phyloP scores from a whole-genome alignment of 2,797 vertebrate species.

The Pipistrellus nathusii region DNA sequence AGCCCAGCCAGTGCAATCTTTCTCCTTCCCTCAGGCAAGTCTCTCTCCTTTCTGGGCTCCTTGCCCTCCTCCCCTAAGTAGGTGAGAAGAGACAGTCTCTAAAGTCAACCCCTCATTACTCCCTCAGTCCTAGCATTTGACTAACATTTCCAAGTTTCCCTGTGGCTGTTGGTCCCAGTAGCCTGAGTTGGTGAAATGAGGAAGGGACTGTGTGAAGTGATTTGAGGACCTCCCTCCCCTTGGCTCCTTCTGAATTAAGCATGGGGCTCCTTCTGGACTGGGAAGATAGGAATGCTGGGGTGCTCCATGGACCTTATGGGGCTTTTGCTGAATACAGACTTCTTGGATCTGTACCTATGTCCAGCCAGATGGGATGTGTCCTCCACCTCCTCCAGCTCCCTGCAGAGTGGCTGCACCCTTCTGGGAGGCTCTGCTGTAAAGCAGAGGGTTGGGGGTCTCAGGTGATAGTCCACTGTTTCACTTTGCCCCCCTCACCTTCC shows the following conservation, averaged over 20 bases:
- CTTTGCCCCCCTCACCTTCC: background rate
- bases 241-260: background rate
- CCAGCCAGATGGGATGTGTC: background rate
- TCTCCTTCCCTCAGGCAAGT: background rate
- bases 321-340: background rate
- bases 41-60: background rate
- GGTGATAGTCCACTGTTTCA: background rate
- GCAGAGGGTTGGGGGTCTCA: background rate
- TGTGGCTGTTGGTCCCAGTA: background rate
- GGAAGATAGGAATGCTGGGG: background rate
- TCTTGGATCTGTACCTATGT: background rate
- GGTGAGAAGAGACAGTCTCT: background rate
- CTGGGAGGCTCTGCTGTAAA: background rate
- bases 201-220: background rate
- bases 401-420: background rate
- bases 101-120: background rate
- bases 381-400: background rate
- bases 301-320: background rate
- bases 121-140: background rate
- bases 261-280: background rate
- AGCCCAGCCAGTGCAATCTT: too few relatives aligned
- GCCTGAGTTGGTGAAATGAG: background rate
- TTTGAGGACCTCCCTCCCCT: accelerated
- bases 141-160: background rate
- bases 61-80: background rate